Evolutionary conservation across 2,888 invertebrate genomes (phyloP), one percentile per base, ranked within the genome.

Genomic region (Scrobipalpa costella): DNA sequence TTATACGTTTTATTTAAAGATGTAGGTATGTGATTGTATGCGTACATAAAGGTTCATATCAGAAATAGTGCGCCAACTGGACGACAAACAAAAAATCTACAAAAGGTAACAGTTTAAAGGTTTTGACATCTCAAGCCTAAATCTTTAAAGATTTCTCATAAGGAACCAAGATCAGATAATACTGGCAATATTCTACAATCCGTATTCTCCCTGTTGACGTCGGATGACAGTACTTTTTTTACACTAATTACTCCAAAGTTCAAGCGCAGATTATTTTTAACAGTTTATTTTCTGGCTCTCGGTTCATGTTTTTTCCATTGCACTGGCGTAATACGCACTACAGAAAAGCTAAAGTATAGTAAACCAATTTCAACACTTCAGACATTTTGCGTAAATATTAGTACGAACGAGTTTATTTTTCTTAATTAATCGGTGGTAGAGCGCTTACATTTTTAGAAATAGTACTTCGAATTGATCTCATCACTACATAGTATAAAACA

Each of bases 231-330:
- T 19, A 19, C 49, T n/a, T 55, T 55, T 55, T 8, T 50, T 50
- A 9, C n/a, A 33, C 52, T 52, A 55, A 55, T 55, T 55, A 33
- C 55, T 52, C 55, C 55, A 27, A 34, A 55, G 55, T 55, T 55
- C 55, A 55, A 55, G 55, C 33, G 55, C 34, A 55, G 1, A 55
- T 33, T 55, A 55, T 55, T 55, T 52, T 52, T 52, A 52, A 52
- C 19, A 21, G 21, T 27, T 55, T 33, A 34, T 55, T 55, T 55
- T 55, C n/a, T 55, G 27, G 34, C 34, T 34, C 34, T 27, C 15
- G n/a, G 13, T 8, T 33, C 27, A 15, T n/a, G 55, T 55, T 55
- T 15, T 55, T 55, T 34, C 15, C 55, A 34, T 15, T 55, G 34
- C 55, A 55, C 34, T 55, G 34, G 34, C 15, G 8, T 19, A 52